Evolutionary conservation across 2,113 vertebrate species (phyloP).

Genomic region (Genyomyrus donnyi): DNA sequence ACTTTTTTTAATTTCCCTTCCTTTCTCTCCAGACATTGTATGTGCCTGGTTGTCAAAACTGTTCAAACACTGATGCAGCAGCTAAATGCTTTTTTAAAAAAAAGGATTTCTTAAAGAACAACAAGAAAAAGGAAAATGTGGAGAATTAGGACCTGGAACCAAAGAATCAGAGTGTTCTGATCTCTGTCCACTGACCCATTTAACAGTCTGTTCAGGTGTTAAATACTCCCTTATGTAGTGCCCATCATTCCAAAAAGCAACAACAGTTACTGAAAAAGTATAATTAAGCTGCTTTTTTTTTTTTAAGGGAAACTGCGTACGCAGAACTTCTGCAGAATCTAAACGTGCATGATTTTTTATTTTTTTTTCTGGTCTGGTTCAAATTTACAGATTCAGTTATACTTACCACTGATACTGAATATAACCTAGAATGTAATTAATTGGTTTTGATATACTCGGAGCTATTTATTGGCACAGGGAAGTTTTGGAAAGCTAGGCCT

Average conservation of each 20-base stretch:
- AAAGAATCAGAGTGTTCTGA: slow-evolving; percentile 46
- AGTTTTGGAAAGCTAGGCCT: slow-evolving; percentile 62
- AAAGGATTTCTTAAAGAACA: slow-evolving; percentile 7
- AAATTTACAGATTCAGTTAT: slow-evolving; percentile 42
- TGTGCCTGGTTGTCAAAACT: neutral
- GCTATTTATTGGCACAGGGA: slow-evolving; percentile 44
- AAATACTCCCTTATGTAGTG: slow-evolving; percentile 27
- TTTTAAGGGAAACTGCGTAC: slow-evolving; percentile 64
- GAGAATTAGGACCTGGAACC: slow-evolving; percentile 56
- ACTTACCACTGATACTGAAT: slow-evolving; percentile 53
- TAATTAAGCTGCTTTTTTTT: slow-evolving; percentile 52
- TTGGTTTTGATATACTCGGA: slow-evolving; percentile 51
- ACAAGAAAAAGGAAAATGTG: slow-evolving; percentile 43
- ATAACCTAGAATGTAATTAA: slow-evolving; percentile 49
- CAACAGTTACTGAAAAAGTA: slow-evolving; percentile 50
- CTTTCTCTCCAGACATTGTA: neutral
- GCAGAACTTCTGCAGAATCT: slow-evolving; percentile 58
- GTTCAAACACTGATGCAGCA: slow-evolving; percentile 30
- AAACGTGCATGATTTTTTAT: slow-evolving; percentile 53
- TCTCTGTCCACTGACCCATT: slow-evolving; percentile 44
- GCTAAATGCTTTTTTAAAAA: slow-evolving; percentile 17
- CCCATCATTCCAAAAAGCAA: slow-evolving; percentile 52
- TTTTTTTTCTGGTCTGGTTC: slow-evolving; percentile 42
- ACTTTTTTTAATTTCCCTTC: neutral
- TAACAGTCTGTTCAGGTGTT: slow-evolving; percentile 43